Evolutionary conservation across 2,888 invertebrate genomes (phyloP), one percentile per base, ranked within the genome.

Genomic region (Neoitamus cyanurus): DNA sequence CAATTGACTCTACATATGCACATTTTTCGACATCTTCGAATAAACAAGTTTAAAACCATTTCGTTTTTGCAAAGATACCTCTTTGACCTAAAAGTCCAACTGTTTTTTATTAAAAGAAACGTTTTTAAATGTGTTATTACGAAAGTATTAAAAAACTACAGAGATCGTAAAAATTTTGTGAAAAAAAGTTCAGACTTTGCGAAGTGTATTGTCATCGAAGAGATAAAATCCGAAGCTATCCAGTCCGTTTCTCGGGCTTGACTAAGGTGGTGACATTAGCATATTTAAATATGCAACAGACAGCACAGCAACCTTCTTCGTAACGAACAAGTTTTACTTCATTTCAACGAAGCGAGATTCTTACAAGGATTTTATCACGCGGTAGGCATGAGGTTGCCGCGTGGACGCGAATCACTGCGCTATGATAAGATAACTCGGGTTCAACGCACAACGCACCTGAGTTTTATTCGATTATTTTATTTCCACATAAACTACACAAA

Each of bases 271-370:
- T 34, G 11, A 34, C 3, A 75, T 75, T 75, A 25, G 75, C 75
- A 75, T 75, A 75, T 75, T 75, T 13, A 75, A 37, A 46, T 73
- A 20, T 34, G 7, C 42, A 42, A 42, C 15, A 1, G 36, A 37
- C 36, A 36, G 36, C 36, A 20, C n/a, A 42, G 28, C 42, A 75
- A 37, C 75, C 75, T 75, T 75, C 42, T 75, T 75, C 75, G 42
- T 11, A 42, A 75, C 75, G 42, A 75, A 75, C 75, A 42, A 42
- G 75, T 75, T 75, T 75, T 75, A 42, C 75, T 75, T 75, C 75
- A 42, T 75, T 42, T 31, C 15, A 20, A 13, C 9, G 2, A 75
- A 75, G 28, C 25, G 11, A 42, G 5, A 75, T 37, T 75, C 75
- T 37, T 42, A 42, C 25, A 75, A 75, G 42, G 75, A 75, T 75